Evolutionary conservation across 2,113 vertebrate genomes (phyloP).

Genomic region (Gasterosteus nipponicus): DNA sequence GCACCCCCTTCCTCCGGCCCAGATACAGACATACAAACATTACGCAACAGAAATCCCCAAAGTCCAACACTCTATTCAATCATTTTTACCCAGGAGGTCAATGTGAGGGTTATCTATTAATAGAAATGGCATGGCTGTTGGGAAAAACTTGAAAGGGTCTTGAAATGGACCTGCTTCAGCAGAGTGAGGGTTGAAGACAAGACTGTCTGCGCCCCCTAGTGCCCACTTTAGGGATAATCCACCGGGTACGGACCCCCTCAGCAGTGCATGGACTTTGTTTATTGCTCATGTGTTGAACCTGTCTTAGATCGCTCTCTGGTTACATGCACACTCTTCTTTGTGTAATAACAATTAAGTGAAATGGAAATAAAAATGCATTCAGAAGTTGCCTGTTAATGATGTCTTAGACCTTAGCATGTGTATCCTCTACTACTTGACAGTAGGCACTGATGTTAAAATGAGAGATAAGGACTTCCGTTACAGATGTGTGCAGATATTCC

Average conservation of each 20-base stretch:
- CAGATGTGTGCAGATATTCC: background rate
- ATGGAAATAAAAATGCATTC: background rate
- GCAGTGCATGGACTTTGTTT: background rate
- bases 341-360: background rate
- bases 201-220: conserved; percentile 66
- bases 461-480: background rate
- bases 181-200: conserved; percentile 19
- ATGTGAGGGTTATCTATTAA: conserved; percentile 10
- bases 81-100: conserved; percentile 20
- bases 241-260: background rate
- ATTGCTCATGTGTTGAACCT: background rate
- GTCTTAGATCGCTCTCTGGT: background rate
- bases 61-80: conserved; percentile 5
- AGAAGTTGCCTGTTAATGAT: background rate
- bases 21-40: conserved; percentile 10
- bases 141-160: background rate
- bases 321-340: background rate
- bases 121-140: conserved; percentile 14
- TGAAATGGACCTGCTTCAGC: background rate
- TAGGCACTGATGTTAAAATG: background rate
- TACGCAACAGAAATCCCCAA: conserved; percentile 6
- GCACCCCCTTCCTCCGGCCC: background rate
- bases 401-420: background rate
- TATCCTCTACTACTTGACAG: background rate
- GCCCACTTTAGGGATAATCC: conserved; percentile 28